These are phyloP conservation scores for Bolinopsis microptera DNA, from an alignment of 37 sponge, comb jelly and placozoan genomes.

Conservation along the genomic window DNA sequence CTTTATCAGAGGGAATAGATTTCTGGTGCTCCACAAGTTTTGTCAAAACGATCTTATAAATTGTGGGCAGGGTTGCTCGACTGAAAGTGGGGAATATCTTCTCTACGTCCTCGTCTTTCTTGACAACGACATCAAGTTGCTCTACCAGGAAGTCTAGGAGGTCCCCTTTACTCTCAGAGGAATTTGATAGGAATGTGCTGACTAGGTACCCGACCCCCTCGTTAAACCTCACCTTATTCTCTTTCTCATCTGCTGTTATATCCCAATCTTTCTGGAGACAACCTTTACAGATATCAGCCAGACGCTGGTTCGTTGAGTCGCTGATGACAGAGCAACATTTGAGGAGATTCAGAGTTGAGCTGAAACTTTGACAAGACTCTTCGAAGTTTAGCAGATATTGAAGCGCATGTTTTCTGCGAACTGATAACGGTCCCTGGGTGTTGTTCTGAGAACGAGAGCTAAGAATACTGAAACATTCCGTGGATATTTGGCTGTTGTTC, in stretches of 20 bases:
- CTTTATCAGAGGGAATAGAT: background rate
- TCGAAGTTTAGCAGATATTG: conserved; percentile 44
- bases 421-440: conserved; percentile 42
- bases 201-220: conserved; percentile 32
- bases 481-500: background rate
- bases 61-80: conserved; percentile 19
- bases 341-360: background rate
- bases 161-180: background rate
- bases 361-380: background rate
- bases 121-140: conserved; percentile 16
- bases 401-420: background rate
- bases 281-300: background rate
- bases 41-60: conserved; percentile 2
- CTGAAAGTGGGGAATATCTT: background rate
- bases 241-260: conserved; percentile 17
- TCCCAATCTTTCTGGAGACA: conserved; percentile 46
- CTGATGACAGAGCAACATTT: conserved; percentile 33
- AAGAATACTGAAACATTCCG: background rate
- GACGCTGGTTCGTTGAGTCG: background rate
- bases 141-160: background rate
- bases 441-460: background rate
- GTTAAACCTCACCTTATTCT: background rate
- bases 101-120: background rate
- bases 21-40: conserved; percentile 1
- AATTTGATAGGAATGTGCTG: background rate